Conservation (phyloP, 2,888 invertebrate species). For the Oligia strigilis region DNA sequence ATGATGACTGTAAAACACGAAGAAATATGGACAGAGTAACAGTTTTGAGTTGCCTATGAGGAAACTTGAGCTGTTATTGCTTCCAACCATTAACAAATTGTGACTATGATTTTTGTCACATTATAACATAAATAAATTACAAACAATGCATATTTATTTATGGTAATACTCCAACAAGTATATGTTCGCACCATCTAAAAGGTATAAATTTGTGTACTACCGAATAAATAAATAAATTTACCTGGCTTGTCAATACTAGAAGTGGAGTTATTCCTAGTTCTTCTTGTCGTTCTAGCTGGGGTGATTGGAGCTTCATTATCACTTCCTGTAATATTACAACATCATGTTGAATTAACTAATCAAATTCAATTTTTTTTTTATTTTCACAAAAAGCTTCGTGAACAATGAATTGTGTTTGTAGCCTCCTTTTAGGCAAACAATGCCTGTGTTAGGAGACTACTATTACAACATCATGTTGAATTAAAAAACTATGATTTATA, state of each 20-base stretch:
- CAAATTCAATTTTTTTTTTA: too few species aligned
- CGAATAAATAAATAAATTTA: constrained; percentile 55
- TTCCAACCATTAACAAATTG: neutral
- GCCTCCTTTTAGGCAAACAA: too few species aligned
- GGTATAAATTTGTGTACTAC: neutral
- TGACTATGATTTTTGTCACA: neutral
- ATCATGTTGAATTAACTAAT: neutral
- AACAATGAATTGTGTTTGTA: too few species aligned
- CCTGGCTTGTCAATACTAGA: constrained; percentile 83
- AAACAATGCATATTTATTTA: neutral
- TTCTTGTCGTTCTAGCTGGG: constrained; percentile 77
- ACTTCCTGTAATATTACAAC: constrained; percentile 78
- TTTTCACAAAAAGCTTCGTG: too few species aligned
- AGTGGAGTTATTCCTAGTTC: constrained; percentile 82
- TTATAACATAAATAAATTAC: neutral
- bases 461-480: too few species aligned
- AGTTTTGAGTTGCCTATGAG: neutral
- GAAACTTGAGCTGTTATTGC: neutral
- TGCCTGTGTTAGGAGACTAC: too few species aligned
- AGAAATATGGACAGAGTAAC: neutral
- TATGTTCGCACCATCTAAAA: neutral
- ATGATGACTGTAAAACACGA: neutral
- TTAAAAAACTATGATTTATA: too few species aligned
- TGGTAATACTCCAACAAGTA: neutral
- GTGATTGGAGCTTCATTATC: constrained; percentile 82